These are phyloP conservation scores for Acronicta leporina DNA, from an alignment of 2,888 invertebrate genomes.

Conservation along the genomic window DNA sequence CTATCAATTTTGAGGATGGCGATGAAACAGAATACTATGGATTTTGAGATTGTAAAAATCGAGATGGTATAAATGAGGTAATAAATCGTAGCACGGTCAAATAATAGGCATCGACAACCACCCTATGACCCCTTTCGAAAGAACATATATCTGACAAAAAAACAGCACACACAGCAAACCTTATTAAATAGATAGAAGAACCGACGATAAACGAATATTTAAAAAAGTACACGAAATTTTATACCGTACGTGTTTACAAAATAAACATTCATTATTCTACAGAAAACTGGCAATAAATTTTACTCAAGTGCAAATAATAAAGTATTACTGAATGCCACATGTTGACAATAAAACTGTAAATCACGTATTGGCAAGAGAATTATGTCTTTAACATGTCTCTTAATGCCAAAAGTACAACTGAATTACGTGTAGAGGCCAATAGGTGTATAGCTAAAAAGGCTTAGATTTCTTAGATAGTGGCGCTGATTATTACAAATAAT, in stretches of 20 bases:
- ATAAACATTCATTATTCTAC: slow-evolving; percentile 1
- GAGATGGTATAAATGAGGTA: background rate
- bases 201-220: too few species aligned
- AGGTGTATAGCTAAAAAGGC: slow-evolving; percentile 27
- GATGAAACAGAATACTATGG: background rate
- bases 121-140: background rate
- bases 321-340: slow-evolving; percentile 13
- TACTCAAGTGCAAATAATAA: slow-evolving; percentile 18
- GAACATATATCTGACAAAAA: background rate
- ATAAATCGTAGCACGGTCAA: background rate
- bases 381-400: slow-evolving; percentile 32
- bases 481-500: background rate
- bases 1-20: too few species aligned
- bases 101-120: too few species aligned
- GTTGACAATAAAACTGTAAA: slow-evolving; percentile 26
- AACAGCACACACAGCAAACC: too few species aligned
- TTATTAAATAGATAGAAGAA: too few species aligned
- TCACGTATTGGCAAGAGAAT: slow-evolving; percentile 40
- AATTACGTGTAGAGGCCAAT: slow-evolving; percentile 35
- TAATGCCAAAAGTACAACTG: slow-evolving; percentile 40
- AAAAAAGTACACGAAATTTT: too few species aligned
- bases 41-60: background rate
- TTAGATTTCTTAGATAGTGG: slow-evolving; percentile 10
- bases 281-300: background rate
- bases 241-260: background rate